phyloP scores from a whole-genome alignment of 2,113 vertebrate genomes.

The Microtus montanus region DNA sequence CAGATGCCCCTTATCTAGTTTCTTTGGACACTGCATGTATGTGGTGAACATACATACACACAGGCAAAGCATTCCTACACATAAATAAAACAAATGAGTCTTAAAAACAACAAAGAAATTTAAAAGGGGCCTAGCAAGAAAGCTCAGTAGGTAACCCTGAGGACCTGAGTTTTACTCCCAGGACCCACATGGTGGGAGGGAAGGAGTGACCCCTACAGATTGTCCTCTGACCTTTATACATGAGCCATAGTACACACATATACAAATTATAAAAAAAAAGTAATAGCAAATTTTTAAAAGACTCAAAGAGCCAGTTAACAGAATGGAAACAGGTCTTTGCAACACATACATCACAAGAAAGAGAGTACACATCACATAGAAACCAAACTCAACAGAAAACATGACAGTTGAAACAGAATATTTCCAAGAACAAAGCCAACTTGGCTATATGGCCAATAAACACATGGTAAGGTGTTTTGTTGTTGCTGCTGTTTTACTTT shows the following conservation, averaged over 20 bases:
- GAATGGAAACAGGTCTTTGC: background rate
- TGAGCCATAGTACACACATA: background rate
- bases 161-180: background rate
- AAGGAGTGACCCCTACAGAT: background rate
- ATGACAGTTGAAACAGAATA: background rate
- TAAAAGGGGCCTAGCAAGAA: background rate
- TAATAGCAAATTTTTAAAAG: background rate
- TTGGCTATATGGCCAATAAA: background rate
- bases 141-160: background rate
- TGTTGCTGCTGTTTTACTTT: background rate
- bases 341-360: background rate
- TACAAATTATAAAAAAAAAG: background rate
- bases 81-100: background rate
- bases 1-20: background rate
- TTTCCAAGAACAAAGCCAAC: background rate
- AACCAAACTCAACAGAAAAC: background rate
- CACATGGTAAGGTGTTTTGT: background rate
- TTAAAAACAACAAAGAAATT: background rate
- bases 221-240: background rate
- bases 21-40: background rate
- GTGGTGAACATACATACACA: background rate
- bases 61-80: background rate
- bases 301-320: background rate
- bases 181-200: background rate
- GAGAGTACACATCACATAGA: background rate